Percentiles rank a stretch among this genome's conserved stretches.
These are phyloP conservation scores for Callipepla californica DNA, from an alignment of 2,113 vertebrate genomes.

Conservation along the genomic window DNA sequence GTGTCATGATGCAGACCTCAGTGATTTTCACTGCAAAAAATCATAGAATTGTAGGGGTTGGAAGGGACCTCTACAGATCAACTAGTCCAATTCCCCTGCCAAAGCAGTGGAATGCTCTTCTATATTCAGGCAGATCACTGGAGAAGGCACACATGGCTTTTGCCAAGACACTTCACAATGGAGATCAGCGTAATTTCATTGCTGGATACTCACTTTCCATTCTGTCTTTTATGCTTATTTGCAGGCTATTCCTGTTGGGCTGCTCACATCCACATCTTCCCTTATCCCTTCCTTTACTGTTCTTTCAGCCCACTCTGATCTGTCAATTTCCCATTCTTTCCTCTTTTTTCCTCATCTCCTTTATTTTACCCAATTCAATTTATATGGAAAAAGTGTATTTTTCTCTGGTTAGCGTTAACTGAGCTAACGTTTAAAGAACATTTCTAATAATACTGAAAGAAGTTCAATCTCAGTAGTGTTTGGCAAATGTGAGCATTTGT, in stretches of 20 bases:
- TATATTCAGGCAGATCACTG: neutral
- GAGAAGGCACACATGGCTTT: neutral
- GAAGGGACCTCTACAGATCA: too few relatives aligned
- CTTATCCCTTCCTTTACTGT: neutral
- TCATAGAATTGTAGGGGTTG: too few relatives aligned
- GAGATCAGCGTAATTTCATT: neutral
- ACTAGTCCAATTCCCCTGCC: too few relatives aligned
- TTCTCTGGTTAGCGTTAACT: neutral
- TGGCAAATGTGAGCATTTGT: neutral
- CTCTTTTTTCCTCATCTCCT: neutral
- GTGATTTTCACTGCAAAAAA: neutral
- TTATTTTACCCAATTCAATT: neutral
- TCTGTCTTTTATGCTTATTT: neutral
- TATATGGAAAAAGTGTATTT: rapidly evolving
- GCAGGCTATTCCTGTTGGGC: neutral
- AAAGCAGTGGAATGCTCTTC: neutral
- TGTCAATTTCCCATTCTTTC: neutral
- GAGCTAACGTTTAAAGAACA: neutral
- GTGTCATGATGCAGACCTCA: neutral
- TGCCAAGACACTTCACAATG: neutral
- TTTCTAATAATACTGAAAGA: neutral
- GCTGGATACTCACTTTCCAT: neutral
- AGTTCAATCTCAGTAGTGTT: neutral
- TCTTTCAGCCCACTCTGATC: neutral
- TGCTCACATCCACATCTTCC: neutral